These are phyloP conservation scores for Plusia festucae DNA, from an alignment of 2,888 invertebrate species.

Conservation along the genomic window DNA sequence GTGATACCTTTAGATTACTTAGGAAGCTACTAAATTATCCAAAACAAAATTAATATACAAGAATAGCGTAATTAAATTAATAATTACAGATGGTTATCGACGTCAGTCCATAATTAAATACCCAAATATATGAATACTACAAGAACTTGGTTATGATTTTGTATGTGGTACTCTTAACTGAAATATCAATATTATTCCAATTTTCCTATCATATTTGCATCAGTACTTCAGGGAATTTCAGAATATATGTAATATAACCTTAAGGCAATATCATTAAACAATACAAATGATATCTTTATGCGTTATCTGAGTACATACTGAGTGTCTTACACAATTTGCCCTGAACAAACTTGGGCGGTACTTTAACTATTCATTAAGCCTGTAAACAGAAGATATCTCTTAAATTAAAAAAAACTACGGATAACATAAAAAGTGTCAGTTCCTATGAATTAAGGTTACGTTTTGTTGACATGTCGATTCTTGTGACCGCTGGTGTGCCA, in stretches of 20 bases:
- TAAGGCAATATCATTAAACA: conserved; percentile 58
- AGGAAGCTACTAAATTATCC: too few species aligned
- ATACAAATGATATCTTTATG: conserved; percentile 60
- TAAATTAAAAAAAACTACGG: conserved; percentile 67
- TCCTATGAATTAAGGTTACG: conserved; percentile 68
- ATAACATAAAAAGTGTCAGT: conserved; percentile 68
- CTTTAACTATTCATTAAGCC: conserved; percentile 60
- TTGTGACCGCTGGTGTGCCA: conserved; percentile 65
- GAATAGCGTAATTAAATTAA: too few species aligned
- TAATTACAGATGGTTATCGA: too few species aligned
- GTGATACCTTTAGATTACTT: too few species aligned
- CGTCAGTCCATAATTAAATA: too few species aligned
- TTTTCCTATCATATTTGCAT: too few species aligned
- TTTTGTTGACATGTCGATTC: conserved; percentile 68
- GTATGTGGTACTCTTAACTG: too few species aligned
- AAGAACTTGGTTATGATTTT: too few species aligned
- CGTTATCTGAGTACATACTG: conserved; percentile 58
- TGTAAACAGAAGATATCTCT: conserved; percentile 58
- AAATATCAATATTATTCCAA: too few species aligned
- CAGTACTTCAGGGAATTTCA: conserved; percentile 32
- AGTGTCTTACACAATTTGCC: conserved; percentile 62
- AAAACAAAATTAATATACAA: too few species aligned
- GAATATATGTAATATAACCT: conserved; percentile 37
- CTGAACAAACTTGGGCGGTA: conserved; percentile 65
- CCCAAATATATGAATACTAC: too few species aligned